Percentiles rank a stretch among this genome's conserved stretches.
Conservation (phyloP, 2,113 vertebrate species). For the Scomber colias region DNA sequence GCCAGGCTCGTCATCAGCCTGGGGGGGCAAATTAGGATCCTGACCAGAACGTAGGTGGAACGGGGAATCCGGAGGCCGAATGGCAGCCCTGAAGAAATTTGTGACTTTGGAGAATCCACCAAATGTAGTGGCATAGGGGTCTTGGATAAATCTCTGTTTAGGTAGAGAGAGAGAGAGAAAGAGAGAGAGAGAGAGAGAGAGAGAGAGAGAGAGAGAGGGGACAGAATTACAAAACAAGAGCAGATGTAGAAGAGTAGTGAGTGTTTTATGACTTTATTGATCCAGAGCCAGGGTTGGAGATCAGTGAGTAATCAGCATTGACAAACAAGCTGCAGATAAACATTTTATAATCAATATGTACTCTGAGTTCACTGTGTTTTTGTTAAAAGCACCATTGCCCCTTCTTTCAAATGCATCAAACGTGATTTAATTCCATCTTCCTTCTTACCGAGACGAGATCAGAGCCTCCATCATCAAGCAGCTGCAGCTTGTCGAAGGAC, state of each 20-base stretch:
- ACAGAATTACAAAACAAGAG: background rate
- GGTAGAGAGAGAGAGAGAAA: background rate
- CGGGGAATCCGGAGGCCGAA: constrained; percentile 86
- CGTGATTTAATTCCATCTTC: too few species aligned
- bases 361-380: background rate
- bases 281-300: too few species aligned
- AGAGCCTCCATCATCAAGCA: constrained; percentile 89
- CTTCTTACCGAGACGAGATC: constrained; percentile 89
- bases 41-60: constrained; percentile 41
- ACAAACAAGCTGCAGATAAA: background rate
- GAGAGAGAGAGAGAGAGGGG: too few species aligned
- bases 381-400: background rate
- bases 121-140: constrained; percentile 93
- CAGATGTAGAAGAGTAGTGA: background rate
- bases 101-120: constrained; percentile 95
- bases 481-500: constrained; percentile 90
- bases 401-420: background rate
- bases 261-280: too few species aligned
- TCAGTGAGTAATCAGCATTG: background rate
- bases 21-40: constrained; percentile 51
- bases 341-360: background rate
- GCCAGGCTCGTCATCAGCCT: constrained; percentile 89
- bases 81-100: constrained; percentile 91
- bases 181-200: too few species aligned
- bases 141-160: constrained; percentile 91